phyloP scores from a whole-genome alignment of 2,797 vertebrate genomes.

The Acrocephalus scirpaceus region DNA sequence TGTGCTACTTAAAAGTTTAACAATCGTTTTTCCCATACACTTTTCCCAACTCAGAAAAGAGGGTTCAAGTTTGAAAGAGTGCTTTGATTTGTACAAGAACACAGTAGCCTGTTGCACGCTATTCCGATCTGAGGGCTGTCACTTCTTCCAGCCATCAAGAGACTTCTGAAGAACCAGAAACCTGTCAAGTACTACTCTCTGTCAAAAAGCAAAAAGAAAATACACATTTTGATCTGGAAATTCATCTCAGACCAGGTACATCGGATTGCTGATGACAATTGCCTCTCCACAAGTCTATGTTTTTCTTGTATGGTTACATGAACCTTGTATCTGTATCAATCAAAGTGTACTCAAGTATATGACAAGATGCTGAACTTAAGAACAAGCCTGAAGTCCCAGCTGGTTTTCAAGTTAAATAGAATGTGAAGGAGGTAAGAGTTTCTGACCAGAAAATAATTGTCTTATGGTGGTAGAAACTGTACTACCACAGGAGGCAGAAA shows the following conservation, averaged over 20 bases:
- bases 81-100: constrained; percentile 66
- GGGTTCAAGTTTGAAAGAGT: constrained; percentile 15
- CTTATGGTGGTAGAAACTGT: background rate
- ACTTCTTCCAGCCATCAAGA: constrained; percentile 57
- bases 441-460: constrained; percentile 26
- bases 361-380: constrained; percentile 42
- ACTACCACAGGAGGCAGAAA: background rate
- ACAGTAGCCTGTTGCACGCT: constrained; percentile 42
- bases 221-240: constrained; percentile 64
- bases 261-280: constrained; percentile 58
- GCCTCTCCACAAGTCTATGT: constrained; percentile 14
- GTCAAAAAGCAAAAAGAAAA: constrained; percentile 61
- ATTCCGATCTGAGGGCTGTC: constrained; percentile 68
- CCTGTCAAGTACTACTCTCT: constrained; percentile 53
- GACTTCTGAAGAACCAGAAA: constrained; percentile 61
- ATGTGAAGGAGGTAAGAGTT: constrained; percentile 8
- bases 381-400: constrained; percentile 23
- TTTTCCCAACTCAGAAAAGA: constrained; percentile 26
- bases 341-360: constrained; percentile 40
- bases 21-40: background rate
- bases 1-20: constrained; percentile 17
- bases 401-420: constrained; percentile 44
- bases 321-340: constrained; percentile 56
- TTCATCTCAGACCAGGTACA: constrained; percentile 54
- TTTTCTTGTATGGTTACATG: constrained; percentile 49